phyloP scores from a whole-genome alignment of 2,797 vertebrate genomes.

The Xenops minutus region DNA sequence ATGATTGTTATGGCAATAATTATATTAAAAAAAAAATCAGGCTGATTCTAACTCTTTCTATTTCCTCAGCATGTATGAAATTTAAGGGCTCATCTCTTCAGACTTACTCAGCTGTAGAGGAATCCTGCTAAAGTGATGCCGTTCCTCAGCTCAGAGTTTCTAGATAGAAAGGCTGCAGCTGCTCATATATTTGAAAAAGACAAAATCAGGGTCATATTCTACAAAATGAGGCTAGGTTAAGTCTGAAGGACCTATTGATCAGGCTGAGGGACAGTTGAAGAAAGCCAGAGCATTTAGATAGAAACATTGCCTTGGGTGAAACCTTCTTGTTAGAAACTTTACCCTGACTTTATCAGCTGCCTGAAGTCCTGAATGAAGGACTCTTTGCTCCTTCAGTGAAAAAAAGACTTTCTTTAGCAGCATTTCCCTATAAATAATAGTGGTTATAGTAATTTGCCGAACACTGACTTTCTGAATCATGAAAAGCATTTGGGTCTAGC shows the following conservation, averaged over 20 bases:
- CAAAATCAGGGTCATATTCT: neutral
- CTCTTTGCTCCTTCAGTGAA: neutral
- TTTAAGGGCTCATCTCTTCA: neutral
- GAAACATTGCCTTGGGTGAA: neutral
- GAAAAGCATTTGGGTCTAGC: neutral
- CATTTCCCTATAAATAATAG: neutral
- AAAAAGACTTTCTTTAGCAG: neutral
- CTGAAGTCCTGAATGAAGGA: neutral
- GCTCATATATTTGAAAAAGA: neutral
- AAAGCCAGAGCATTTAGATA: neutral
- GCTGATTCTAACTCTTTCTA: neutral
- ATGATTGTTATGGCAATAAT: neutral
- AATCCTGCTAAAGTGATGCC: neutral
- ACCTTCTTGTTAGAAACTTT: neutral
- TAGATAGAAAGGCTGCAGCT: neutral
- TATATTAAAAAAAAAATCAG: neutral
- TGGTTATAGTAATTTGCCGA: neutral
- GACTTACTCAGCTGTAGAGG: neutral
- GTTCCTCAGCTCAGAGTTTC: neutral
- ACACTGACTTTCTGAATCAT: neutral
- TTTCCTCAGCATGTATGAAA: neutral
- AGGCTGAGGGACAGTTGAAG: neutral
- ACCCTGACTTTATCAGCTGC: neutral
- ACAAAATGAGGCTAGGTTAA: neutral
- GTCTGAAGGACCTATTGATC: neutral